These are phyloP conservation scores for Phaetusa simplex DNA, from an alignment of 2,113 vertebrate genomes.

Conservation along the genomic window DNA sequence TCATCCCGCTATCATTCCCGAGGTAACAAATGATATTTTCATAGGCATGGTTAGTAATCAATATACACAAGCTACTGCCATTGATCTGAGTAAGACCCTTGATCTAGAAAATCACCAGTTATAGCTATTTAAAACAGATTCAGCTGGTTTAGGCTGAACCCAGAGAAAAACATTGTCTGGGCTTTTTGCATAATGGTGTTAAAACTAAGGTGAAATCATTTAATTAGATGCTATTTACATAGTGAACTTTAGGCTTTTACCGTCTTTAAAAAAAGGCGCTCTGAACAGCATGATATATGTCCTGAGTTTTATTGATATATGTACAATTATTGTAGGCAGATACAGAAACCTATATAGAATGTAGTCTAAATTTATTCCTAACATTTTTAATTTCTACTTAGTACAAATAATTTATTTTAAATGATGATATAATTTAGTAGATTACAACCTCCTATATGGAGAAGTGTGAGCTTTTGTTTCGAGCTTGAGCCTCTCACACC, in stretches of 20 bases:
- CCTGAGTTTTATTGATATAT: conserved; percentile 9
- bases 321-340: neutral
- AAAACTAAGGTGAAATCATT: conserved; percentile 39
- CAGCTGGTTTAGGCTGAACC: conserved; percentile 41
- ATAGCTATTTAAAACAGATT: conserved; percentile 71
- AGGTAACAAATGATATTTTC: conserved; percentile 77
- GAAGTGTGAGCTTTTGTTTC: neutral
- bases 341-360: conserved; percentile 7
- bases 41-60: conserved; percentile 73
- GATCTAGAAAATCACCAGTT: conserved; percentile 77
- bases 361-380: neutral
- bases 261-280: conserved; percentile 40
- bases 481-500: conserved; percentile 4
- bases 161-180: conserved; percentile 19
- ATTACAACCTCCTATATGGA: conserved; percentile 21
- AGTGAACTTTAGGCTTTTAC: conserved; percentile 41
- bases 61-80: conserved; percentile 74
- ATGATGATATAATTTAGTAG: neutral
- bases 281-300: neutral
- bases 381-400: conserved; percentile 44
- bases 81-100: conserved; percentile 73
- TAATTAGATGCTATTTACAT: conserved; percentile 38
- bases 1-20: conserved; percentile 65
- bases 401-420: conserved; percentile 45
- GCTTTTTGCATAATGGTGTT: conserved; percentile 35